Percentiles rank a stretch among this genome's conserved stretches.
Conservation (phyloP, 2,888 invertebrate species). For the Marronus borbonicus region DNA sequence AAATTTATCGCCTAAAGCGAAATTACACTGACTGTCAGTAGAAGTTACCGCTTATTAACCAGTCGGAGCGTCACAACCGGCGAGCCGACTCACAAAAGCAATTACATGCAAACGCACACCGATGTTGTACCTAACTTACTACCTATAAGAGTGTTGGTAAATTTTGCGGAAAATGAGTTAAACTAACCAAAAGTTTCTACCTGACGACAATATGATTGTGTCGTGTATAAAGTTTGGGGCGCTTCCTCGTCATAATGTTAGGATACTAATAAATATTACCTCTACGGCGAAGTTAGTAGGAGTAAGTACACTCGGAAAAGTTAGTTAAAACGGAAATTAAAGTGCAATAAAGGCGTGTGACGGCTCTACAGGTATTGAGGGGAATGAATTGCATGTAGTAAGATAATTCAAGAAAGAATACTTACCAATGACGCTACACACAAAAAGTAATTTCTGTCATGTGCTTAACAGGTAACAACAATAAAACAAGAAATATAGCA, state of each 20-base stretch:
- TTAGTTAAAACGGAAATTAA: too few relatives aligned
- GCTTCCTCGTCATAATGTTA: background rate
- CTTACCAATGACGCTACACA: too few relatives aligned
- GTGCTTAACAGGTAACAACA: too few relatives aligned
- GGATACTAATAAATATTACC: slow-evolving; percentile 1
- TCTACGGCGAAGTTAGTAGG: background rate
- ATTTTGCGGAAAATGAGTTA: slow-evolving; percentile 52
- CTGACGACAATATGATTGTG: slow-evolving; percentile 52
- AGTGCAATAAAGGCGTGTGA: too few relatives aligned
- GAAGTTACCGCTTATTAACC: slow-evolving; percentile 41
- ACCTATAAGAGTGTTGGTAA: slow-evolving; percentile 48
- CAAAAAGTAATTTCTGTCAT: too few relatives aligned
- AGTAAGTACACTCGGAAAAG: too few relatives aligned
- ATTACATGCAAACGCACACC: slow-evolving; percentile 50
- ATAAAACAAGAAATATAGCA: too few relatives aligned
- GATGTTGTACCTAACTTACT: slow-evolving; percentile 28
- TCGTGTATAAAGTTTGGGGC: slow-evolving; percentile 40
- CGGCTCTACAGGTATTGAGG: too few relatives aligned
- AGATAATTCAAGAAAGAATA: too few relatives aligned
- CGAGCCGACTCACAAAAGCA: slow-evolving; percentile 47
- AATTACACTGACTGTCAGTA: slow-evolving; percentile 45
- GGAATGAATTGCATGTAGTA: too few relatives aligned
- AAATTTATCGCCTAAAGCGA: slow-evolving; percentile 48
- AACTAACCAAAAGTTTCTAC: slow-evolving; percentile 52
- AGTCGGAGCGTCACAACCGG: slow-evolving; percentile 38